phyloP scores from a whole-genome alignment of 2,797 vertebrate species.

The Pelodytes ibericus region DNA sequence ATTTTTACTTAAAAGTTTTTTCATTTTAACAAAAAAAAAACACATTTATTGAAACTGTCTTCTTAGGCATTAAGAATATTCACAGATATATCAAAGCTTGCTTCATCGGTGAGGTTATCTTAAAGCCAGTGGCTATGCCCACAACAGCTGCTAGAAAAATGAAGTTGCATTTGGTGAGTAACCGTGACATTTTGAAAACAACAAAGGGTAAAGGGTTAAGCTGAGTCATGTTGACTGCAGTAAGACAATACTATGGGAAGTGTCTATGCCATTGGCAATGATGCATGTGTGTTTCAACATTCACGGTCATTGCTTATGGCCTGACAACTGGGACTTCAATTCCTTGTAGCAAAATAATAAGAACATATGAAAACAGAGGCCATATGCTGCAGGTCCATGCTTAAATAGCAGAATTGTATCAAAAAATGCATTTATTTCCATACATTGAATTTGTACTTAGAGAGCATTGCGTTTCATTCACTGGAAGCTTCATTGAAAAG shows the following conservation, averaged over 20 bases:
- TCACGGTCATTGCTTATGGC: constrained; percentile 56
- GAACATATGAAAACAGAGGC: constrained; percentile 57
- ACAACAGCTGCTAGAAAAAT: constrained; percentile 48
- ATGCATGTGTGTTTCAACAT: constrained; percentile 56
- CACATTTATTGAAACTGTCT: not conserved
- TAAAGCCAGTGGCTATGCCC: not conserved
- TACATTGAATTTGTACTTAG: constrained; percentile 1
- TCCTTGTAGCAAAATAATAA: constrained; percentile 61
- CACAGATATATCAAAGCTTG: not conserved
- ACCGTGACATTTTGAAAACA: constrained; percentile 53
- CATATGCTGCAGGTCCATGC: constrained; percentile 62
- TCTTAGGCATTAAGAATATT: not conserved
- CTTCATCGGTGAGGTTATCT: not conserved
- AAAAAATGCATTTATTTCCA: constrained; percentile 34
- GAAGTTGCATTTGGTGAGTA: constrained; percentile 46
- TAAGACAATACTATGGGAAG: constrained; percentile 40
- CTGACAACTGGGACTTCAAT: constrained; percentile 63
- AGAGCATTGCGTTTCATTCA: no score
- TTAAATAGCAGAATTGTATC: constrained; percentile 56
- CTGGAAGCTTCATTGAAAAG: not conserved
- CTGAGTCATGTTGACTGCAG: constrained; percentile 52
- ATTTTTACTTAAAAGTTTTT: not conserved
- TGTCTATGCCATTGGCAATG: constrained; percentile 44
- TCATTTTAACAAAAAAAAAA: not conserved
- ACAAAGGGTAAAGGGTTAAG: constrained; percentile 54